Evolutionary conservation across 2,888 invertebrate genomes (phyloP), one percentile per base, ranked within the genome.

Genomic region (Choreutis nemorana): DNA sequence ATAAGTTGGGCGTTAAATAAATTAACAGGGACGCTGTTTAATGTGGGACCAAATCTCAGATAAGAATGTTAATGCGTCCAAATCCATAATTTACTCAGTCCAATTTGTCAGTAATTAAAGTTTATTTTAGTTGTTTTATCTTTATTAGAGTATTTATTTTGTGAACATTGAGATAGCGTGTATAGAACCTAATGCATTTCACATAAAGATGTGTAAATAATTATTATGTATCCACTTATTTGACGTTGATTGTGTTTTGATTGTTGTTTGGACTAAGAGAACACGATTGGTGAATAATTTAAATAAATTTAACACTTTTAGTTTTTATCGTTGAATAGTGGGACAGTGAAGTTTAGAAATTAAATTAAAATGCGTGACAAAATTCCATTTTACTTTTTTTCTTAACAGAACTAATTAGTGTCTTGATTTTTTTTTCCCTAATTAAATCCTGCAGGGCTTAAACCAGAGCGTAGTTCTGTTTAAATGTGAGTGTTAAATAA

Each of bases 31-130:
- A 26, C 8, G 9, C 15, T 26, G 15, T 26, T 18, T 14, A 26
- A 14, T 26, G 14, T 14, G 26, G 14, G 16, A 23, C 29, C 36
- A 32, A 34, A 35, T 37, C n/a, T 39, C 34, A 36, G 36, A 39
- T 35, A 37, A 40, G 23, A 20, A 14, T 41, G 39, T 50, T 45
- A 49, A 53, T 47, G 47, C 33, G 36, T 48, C 44, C 49, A 36
- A 38, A 42, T 36, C 40, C 37, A 41, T 52, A 50, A 46, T 50
- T 56, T 49, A 42, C 39, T 44, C 41, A 36, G 47, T 47, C 49
- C 57, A 61, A 64, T 66, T 66, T 64, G 63, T 66, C 61, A 58
- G 51, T 61, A 63, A 64, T 65, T 62, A 66, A 46, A 41, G 42
- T 41, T 28, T 28, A 26, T 48, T 50, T 55, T 41, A 42, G 35